Conservation (phyloP, 2,113 vertebrate species). For the Gambusia affinis region DNA sequence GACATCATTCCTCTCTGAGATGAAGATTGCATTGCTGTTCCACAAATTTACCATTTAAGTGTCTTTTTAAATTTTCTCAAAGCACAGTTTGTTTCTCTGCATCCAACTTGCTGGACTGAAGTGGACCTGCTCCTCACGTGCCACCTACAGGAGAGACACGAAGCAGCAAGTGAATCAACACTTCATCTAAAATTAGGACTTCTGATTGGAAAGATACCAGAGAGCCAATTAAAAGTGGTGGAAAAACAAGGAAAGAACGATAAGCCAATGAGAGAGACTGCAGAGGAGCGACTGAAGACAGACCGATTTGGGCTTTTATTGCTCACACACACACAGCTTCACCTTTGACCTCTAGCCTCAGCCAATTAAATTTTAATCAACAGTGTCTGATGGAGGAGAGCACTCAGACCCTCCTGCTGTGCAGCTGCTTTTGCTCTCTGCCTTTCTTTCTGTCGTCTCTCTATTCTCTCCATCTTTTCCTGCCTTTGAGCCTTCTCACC, state of each 20-base stretch:
- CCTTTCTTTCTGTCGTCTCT: conserved; percentile 36
- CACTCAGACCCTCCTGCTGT: conserved; percentile 81
- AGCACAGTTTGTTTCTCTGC: background rate
- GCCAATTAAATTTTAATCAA: conserved; percentile 83
- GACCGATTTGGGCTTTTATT: conserved; percentile 22
- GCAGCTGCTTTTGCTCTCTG: conserved; percentile 60
- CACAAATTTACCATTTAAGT: background rate
- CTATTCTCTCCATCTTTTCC: conserved; percentile 53
- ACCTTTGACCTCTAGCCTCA: conserved; percentile 68
- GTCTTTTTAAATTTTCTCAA: background rate
- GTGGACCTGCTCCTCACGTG: background rate
- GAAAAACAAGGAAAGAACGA: conserved; percentile 37
- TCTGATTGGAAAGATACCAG: background rate
- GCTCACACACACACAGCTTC: conserved; percentile 25
- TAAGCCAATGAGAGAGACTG: conserved; percentile 47
- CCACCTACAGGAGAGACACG: background rate
- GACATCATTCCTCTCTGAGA: background rate
- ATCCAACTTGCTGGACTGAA: background rate
- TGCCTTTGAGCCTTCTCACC: conserved; percentile 43
- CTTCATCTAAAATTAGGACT: conserved; percentile 2
- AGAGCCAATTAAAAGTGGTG: conserved; percentile 33
- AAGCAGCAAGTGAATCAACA: background rate
- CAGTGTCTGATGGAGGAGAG: conserved; percentile 73
- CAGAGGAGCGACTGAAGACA: conserved; percentile 25
- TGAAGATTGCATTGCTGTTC: background rate